Evolutionary conservation across 2,113 vertebrate genomes (phyloP).

Genomic region (Gallinago media): DNA sequence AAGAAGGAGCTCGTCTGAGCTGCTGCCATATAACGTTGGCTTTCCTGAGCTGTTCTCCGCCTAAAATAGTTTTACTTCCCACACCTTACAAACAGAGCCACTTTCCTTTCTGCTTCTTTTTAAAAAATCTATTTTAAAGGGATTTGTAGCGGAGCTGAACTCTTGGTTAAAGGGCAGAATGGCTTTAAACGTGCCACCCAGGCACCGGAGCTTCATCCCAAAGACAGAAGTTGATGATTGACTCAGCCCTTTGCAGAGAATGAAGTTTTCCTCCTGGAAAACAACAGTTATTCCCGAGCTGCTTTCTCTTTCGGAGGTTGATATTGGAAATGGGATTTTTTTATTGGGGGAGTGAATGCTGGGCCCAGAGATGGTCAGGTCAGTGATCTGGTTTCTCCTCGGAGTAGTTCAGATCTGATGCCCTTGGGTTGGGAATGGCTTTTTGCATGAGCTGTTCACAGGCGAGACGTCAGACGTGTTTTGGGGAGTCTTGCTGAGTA

Average conservation of each 20-base stretch:
- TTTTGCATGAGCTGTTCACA: not conserved
- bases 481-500: not conserved
- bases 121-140: conserved; percentile 1
- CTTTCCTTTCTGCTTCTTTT: not conserved
- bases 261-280: not conserved
- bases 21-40: conserved; percentile 25
- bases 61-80: conserved; percentile 46
- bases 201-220: not conserved
- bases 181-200: not conserved
- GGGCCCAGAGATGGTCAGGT: not conserved
- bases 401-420: not conserved
- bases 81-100: conserved; percentile 42
- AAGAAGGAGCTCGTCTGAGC: conserved; percentile 28
- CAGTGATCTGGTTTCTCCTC: conserved; percentile 1
- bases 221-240: not conserved
- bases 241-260: not conserved
- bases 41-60: conserved; percentile 49
- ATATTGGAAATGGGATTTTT: not conserved
- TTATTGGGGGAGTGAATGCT: conserved; percentile 3
- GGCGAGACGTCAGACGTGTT: not conserved
- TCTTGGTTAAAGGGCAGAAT: not conserved
- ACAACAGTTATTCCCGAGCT: not conserved
- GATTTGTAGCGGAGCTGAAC: conserved; percentile 8
- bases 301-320: not conserved
- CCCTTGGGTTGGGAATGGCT: not conserved